Conservation (phyloP, 2,888 invertebrate genomes). For the Seira ritae region DNA sequence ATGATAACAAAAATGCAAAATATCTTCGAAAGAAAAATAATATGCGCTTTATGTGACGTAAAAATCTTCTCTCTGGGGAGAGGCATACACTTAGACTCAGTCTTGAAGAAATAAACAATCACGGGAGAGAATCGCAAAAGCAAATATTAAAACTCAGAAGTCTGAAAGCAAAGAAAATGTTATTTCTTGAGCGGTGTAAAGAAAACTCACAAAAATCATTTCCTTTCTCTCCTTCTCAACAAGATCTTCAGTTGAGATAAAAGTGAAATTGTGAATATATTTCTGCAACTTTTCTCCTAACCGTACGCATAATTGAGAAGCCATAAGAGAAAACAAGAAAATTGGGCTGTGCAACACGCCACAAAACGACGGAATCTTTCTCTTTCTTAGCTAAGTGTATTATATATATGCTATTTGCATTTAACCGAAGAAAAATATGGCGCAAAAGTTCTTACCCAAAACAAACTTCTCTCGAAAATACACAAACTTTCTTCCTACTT, state of each 20-base stretch:
- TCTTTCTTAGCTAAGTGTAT: slow-evolving; percentile 12
- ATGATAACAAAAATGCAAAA: not conserved
- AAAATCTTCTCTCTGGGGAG: too few species aligned
- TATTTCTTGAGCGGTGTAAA: not conserved
- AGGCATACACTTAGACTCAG: not conserved
- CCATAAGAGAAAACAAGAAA: slow-evolving; percentile 11
- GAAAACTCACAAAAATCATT: not conserved
- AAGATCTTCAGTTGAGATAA: slow-evolving; percentile 2
- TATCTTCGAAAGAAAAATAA: too few species aligned
- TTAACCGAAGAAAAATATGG: slow-evolving; percentile 9
- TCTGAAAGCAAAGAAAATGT: not conserved
- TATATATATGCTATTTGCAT: slow-evolving; percentile 13
- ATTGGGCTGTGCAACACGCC: slow-evolving; percentile 10
- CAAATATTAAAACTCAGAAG: slow-evolving; percentile 4
- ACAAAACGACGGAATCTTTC: slow-evolving; percentile 15
- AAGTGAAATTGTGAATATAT: slow-evolving; percentile 12
- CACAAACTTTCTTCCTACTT: too few species aligned
- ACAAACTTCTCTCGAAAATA: not conserved
- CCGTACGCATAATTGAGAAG: not conserved
- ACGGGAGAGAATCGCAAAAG: slow-evolving; percentile 6
- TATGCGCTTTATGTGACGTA: too few species aligned
- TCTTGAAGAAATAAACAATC: slow-evolving; percentile 2
- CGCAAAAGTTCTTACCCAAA: slow-evolving; percentile 5
- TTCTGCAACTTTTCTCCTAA: not conserved
- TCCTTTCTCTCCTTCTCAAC: too few species aligned